Percentiles rank a stretch among this genome's conserved stretches.
Evolutionary conservation across 2,797 vertebrate species (phyloP).

Genomic region (Poeciliopsis turneri): DNA sequence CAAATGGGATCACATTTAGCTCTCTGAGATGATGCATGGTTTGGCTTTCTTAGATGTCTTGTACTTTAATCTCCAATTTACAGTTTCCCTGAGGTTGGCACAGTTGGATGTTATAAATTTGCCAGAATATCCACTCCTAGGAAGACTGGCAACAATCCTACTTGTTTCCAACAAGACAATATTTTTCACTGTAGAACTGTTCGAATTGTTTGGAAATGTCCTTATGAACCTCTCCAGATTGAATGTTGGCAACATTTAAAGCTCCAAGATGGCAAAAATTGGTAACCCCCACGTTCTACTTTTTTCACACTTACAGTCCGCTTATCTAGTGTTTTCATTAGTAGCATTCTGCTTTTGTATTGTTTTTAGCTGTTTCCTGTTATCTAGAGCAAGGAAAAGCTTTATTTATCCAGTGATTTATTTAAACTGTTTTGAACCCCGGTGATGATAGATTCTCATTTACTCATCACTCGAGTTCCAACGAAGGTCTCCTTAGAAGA

Average conservation of each 20-base stretch:
- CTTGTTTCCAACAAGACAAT: too few species aligned
- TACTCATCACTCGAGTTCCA: not conserved
- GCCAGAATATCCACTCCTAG: not conserved
- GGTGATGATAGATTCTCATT: not conserved
- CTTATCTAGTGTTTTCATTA: not conserved
- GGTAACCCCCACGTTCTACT: not conserved
- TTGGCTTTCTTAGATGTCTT: too few species aligned
- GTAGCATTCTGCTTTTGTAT: not conserved
- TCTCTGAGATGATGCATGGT: too few species aligned
- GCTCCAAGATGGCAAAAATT: not conserved
- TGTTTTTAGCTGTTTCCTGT: not conserved
- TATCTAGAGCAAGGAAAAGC: not conserved
- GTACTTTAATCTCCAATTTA: not conserved
- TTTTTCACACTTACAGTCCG: not conserved
- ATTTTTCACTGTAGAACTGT: not conserved
- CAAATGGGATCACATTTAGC: not conserved
- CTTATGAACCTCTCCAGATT: not conserved
- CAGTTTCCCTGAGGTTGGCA: not conserved
- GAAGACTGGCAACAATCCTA: not conserved
- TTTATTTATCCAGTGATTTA: not conserved
- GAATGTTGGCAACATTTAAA: not conserved
- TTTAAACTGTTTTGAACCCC: not conserved
- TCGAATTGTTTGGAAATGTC: not conserved
- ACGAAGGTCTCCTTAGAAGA: not conserved
- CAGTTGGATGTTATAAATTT: not conserved